These are phyloP conservation scores for Diachasmimorpha longicaudata DNA, from an alignment of 1,140 invertebrate genomes.

Conservation along the genomic window DNA sequence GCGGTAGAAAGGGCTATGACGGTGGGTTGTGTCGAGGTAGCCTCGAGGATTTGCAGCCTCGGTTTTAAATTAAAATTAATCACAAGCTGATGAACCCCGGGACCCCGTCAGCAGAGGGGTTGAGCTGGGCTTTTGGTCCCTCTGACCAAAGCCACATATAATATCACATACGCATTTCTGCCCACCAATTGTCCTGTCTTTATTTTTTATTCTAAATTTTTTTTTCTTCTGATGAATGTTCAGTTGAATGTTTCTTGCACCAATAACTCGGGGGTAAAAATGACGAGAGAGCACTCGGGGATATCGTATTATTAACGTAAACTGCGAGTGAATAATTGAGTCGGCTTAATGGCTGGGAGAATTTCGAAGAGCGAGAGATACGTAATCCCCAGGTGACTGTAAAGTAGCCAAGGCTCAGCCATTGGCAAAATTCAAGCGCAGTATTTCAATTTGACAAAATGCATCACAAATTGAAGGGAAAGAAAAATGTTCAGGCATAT, in stretches of 20 bases:
- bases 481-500: not conserved
- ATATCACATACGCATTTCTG: slow-evolving; percentile 37
- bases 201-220: slow-evolving; percentile 23
- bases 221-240: slow-evolving; percentile 6
- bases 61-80: slow-evolving; percentile 51
- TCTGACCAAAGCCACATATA: slow-evolving; percentile 4
- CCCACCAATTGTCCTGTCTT: slow-evolving; percentile 34
- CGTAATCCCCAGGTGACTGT: slow-evolving; percentile 48
- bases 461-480: not conserved
- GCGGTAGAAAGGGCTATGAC: slow-evolving; percentile 13
- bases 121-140: not conserved
- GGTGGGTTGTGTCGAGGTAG: slow-evolving; percentile 17
- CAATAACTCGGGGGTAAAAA: slow-evolving; percentile 17
- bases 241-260: not conserved
- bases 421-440: not conserved
- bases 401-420: slow-evolving; percentile 35
- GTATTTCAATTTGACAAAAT: not conserved
- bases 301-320: slow-evolving; percentile 52
- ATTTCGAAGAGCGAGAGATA: slow-evolving; percentile 42
- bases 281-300: slow-evolving; percentile 30
- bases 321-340: slow-evolving; percentile 50
- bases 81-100: slow-evolving; percentile 46
- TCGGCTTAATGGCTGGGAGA: slow-evolving; percentile 52
- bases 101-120: slow-evolving; percentile 16
- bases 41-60: slow-evolving; percentile 38